Base-by-base conservation (phyloP, 64 coral and sea anemone species). In the Platygyra sinensis region DNA sequence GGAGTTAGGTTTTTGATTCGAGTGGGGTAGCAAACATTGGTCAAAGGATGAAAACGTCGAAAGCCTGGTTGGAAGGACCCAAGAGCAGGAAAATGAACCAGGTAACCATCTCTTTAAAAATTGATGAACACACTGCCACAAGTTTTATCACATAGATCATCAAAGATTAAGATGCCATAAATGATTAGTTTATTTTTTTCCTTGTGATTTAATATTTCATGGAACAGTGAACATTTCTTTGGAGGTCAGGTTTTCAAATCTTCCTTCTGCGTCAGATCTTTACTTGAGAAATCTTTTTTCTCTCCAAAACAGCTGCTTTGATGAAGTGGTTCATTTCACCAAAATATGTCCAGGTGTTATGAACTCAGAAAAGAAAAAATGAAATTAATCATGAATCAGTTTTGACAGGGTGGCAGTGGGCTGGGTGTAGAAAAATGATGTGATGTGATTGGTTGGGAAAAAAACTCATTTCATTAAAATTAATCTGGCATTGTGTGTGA, bases 321-420 rank as follows among this genome's bases (percentile, higher is more conserved):
- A 12, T 20, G 69, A 72, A 72, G 63, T 50, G 81, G 63, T 85
- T 52, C 38, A 46, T 85, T 85, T 85, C 62, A 85, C 13, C 42
- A 36, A 71, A 85, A 50, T 85, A 3, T 11, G 18, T 72, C 69
- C 81, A 85, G 81, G 81, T 85, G 81, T 38, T 71, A 24, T 85
- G 81, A 50, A 42, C 29, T 38, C 1, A 72, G 67, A 71, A 67
- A 65, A 17, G 14, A 36, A 39, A 71, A 85, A 85, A 72, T 67
- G 81, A 85, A 85, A 85, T 85, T 85, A 85, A 85, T 69, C 65
- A 69, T 85, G 81, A 85, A 85, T 85, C 32, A 49, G 67, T 72
- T 85, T 72, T 85, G 81, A 85, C 62, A 72, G 25, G 20, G 46
- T 85, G 62, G 81, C 29, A 39, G 22, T 50, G 63, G 62, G 62